Evolutionary conservation across 2,797 vertebrate genomes (phyloP), one percentile per base, ranked within the genome.

Genomic region (Echiichthys vipera): DNA sequence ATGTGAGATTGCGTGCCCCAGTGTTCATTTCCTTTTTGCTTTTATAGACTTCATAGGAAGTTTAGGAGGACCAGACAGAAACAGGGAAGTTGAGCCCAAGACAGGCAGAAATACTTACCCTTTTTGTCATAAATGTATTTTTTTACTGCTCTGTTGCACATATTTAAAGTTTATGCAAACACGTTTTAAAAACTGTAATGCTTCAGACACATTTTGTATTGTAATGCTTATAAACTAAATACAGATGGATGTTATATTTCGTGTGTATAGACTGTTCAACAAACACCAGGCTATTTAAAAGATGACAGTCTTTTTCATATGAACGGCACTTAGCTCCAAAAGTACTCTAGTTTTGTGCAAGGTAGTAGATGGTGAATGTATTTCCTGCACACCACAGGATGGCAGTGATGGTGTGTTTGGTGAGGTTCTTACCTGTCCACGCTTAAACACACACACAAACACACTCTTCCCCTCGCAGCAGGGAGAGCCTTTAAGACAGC

Each of bases 311-410:
- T 18, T 42, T 20, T 12, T 65, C 11, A 13, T 30, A 25, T 25
- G 27, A 25, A 25, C 20, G 14, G n/a, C 30, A 40, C 5, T 10
- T 4, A 9, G 3, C 25, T 36, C 15, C 20, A 50, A 22, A 39
- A 14, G n/a, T 13, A 15, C 13, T 18, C 0, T 5, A 2, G 49
- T 27, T 56, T 24, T 43, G 12, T 7, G 20, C 20, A 53, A 46
- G 7, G 24, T 27, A 10, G 20, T 2, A 14, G 17, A 12, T 7
- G 2, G 5, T 42, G 20, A 40, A 64, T 15, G 39, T 79, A 32
- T 64, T 70, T 43, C 30, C 40, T 39, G 4, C 8, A 8, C 36
- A 36, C 88, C 91, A 90, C 81, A 80, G n/a, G 89, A 71, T 83
- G 89, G 88, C 89, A 83, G 82, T 70, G 71, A 71, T 22, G 65